These are phyloP conservation scores for Sinodicranocentrus sp. DNA, from an alignment of 2,888 invertebrate species.

Conservation along the genomic window DNA sequence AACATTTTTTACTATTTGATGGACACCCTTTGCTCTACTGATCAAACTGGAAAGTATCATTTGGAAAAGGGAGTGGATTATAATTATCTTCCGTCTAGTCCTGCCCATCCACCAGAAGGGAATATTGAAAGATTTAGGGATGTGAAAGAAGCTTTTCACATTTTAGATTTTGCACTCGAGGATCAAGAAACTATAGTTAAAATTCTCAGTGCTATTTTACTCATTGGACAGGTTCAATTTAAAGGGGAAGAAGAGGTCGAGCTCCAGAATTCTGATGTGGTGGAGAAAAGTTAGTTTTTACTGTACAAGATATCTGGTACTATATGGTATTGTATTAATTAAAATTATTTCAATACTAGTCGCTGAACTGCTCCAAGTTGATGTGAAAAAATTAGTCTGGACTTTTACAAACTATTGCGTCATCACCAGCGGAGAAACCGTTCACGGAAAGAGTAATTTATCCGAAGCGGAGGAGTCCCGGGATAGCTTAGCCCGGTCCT, in stretches of 20 bases:
- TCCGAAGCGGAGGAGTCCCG: slow-evolving; percentile 91
- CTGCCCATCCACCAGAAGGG: slow-evolving; percentile 80
- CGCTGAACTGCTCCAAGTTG: slow-evolving; percentile 86
- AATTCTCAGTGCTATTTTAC: slow-evolving; percentile 86
- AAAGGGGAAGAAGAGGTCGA: slow-evolving; percentile 82
- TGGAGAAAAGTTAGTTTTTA: too few species aligned
- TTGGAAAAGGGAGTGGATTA: slow-evolving; percentile 86
- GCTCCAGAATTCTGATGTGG: slow-evolving; percentile 86
- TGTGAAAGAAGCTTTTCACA: slow-evolving; percentile 72
- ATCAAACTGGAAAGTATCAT: slow-evolving; percentile 84
- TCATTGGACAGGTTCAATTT: slow-evolving; percentile 89
- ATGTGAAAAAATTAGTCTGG: slow-evolving; percentile 91
- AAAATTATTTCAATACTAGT: too few species aligned
- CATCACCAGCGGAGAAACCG: slow-evolving; percentile 86
- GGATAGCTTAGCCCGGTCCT: slow-evolving; percentile 90
- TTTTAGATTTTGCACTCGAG: slow-evolving; percentile 85
- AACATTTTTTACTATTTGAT: slow-evolving; percentile 94
- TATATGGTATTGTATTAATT: too few species aligned
- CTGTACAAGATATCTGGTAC: too few species aligned
- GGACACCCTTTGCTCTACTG: slow-evolving; percentile 87
- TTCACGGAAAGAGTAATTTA: slow-evolving; percentile 83
- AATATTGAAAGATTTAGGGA: slow-evolving; percentile 66
- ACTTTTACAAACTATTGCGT: slow-evolving; percentile 87
- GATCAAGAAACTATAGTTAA: slow-evolving; percentile 86
- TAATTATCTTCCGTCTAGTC: slow-evolving; percentile 84